These are phyloP conservation scores for Poecile montanus DNA, from an alignment of 2,797 vertebrate species.

Conservation along the genomic window DNA sequence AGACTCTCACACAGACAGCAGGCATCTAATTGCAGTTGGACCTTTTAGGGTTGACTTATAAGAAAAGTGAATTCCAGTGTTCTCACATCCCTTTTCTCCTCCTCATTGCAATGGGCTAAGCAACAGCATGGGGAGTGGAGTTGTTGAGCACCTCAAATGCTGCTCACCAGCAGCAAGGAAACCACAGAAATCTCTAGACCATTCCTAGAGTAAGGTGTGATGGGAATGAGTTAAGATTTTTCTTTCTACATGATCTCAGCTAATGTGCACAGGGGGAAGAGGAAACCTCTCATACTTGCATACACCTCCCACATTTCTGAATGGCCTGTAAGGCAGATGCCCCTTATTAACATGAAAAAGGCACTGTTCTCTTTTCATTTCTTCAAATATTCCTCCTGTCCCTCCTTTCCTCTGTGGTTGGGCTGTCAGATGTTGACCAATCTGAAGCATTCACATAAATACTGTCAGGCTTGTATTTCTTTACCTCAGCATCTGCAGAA, in stretches of 20 bases:
- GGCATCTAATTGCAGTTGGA: not conserved
- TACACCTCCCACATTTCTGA: not conserved
- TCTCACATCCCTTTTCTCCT: not conserved
- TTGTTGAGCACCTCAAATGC: not conserved
- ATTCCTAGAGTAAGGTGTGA: not conserved
- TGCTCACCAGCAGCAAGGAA: not conserved
- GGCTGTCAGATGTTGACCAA: not conserved
- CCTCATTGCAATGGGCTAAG: not conserved
- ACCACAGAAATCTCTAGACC: not conserved
- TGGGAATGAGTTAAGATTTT: not conserved
- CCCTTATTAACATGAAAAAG: not conserved
- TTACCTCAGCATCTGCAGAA: rapidly evolving
- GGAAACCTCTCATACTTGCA: not conserved
- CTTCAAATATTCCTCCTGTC: not conserved
- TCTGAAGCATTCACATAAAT: not conserved
- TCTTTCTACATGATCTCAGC: not conserved
- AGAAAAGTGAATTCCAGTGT: not conserved
- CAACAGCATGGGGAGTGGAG: not conserved
- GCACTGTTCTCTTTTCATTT: not conserved
- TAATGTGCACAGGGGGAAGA: not conserved
- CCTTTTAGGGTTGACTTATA: not conserved
- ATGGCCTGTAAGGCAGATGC: rapidly evolving
- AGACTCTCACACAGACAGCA: not conserved
- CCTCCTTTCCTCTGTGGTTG: not conserved
- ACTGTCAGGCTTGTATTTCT: not conserved